These are phyloP conservation scores for Mimas tiliae DNA, from an alignment of 2,888 invertebrate genomes.

Conservation along the genomic window DNA sequence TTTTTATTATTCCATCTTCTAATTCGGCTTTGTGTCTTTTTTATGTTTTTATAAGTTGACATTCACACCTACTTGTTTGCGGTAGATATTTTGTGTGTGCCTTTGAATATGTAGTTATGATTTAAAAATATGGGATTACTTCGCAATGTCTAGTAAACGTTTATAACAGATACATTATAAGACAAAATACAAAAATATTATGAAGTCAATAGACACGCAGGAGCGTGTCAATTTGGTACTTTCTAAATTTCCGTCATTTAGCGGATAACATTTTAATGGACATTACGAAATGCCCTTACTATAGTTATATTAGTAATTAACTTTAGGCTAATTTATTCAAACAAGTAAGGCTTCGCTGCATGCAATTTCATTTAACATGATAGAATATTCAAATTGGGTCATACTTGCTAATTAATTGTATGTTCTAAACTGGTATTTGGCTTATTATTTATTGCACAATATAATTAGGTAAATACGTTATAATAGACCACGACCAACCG, in stretches of 20 bases:
- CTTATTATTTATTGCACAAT: background rate
- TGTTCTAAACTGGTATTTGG: background rate
- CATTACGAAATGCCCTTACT: too few species aligned
- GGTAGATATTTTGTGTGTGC: background rate
- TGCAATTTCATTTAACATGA: background rate
- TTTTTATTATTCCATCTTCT: conserved; percentile 15
- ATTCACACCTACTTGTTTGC: conserved; percentile 11
- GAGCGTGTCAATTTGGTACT: too few species aligned
- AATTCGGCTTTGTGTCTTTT: conserved; percentile 16
- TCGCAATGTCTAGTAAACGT: too few species aligned
- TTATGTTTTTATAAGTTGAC: background rate
- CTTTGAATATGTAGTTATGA: too few species aligned
- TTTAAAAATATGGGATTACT: too few species aligned
- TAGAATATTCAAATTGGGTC: background rate
- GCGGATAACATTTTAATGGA: too few species aligned
- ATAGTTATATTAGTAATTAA: background rate
- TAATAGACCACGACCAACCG: too few species aligned
- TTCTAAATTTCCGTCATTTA: too few species aligned
- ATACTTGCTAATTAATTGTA: background rate
- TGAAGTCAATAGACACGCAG: too few species aligned
- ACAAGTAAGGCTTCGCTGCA: conserved; percentile 5
- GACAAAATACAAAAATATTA: too few species aligned
- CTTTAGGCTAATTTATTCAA: background rate
- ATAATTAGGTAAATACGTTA: too few species aligned
- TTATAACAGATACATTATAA: too few species aligned